These are phyloP conservation scores for Isurus oxyrinchus DNA, from an alignment of 2,113 vertebrate genomes.

Conservation along the genomic window DNA sequence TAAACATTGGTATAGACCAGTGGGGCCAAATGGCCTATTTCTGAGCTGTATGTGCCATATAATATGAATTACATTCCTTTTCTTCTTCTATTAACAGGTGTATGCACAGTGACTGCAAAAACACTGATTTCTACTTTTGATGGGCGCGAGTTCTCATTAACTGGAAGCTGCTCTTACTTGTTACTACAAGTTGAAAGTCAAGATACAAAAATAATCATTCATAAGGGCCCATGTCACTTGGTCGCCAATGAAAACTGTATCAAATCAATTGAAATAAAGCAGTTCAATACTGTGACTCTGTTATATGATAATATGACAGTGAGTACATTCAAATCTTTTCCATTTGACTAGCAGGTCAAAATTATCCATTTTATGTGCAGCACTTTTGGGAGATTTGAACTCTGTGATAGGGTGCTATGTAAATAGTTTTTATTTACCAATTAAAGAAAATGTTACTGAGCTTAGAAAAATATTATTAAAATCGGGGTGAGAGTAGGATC, in stretches of 20 bases:
- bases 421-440: background rate
- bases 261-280: conserved; percentile 73
- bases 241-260: conserved; percentile 66
- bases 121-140: conserved; percentile 85
- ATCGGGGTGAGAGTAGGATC: background rate
- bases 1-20: background rate
- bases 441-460: background rate
- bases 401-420: background rate
- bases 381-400: background rate
- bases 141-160: conserved; percentile 73
- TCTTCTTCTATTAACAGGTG: conserved; percentile 57
- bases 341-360: background rate
- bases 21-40: background rate
- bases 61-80: background rate
- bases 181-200: conserved; percentile 61
- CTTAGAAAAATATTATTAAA: background rate
- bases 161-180: conserved; percentile 77
- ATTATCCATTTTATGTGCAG: background rate
- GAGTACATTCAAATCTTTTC: conserved; percentile 39
- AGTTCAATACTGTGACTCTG: conserved; percentile 52
- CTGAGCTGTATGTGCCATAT: background rate
- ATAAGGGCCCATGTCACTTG: conserved; percentile 64
- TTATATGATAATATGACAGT: conserved; percentile 78
- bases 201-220: conserved; percentile 68
- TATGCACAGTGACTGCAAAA: conserved; percentile 83